Evolutionary conservation across 2,797 vertebrate genomes (phyloP).

Genomic region (Melanotaenia pygmaea): DNA sequence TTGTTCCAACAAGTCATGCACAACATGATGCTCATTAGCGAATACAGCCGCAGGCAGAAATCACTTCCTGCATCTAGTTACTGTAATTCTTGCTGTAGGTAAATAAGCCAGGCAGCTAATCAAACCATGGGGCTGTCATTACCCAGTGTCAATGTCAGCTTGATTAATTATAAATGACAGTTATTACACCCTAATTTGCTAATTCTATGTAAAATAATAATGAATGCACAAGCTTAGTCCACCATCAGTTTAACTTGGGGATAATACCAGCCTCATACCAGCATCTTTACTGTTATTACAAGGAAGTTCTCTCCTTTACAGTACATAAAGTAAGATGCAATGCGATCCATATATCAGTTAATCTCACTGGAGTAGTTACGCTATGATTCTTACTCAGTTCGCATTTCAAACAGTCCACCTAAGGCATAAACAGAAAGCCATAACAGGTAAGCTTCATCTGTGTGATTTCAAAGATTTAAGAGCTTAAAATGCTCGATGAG

Average conservation of each 20-base stretch:
- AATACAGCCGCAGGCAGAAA: conserved; percentile 21
- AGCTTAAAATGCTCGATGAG: not conserved
- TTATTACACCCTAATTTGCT: conserved; percentile 6
- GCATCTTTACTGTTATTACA: not conserved
- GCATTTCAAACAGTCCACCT: not conserved
- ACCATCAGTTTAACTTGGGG: not conserved
- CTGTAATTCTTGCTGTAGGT: conserved; percentile 50
- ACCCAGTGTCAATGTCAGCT: conserved; percentile 55
- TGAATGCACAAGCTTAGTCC: conserved; percentile 2
- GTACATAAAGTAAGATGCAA: not conserved
- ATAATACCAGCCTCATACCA: not conserved
- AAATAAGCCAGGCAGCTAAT: conserved; percentile 44
- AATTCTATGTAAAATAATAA: not conserved
- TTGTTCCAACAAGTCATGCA: not conserved
- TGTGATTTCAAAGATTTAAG: not conserved
- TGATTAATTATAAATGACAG: conserved; percentile 40
- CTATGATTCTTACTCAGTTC: not conserved
- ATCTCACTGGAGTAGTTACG: not conserved
- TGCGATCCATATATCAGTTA: too few relatives aligned
- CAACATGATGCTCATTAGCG: conserved; percentile 42
- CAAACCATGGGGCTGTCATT: conserved; percentile 50
- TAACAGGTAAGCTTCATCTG: not conserved
- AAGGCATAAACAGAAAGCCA: not conserved
- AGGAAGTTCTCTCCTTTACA: not conserved
- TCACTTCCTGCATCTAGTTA: conserved; percentile 33